Percentiles rank a stretch among this genome's conserved stretches.
These are phyloP conservation scores for Drosophila lacteicornis DNA, from an alignment of 1,140 invertebrate genomes.

Conservation along the genomic window DNA sequence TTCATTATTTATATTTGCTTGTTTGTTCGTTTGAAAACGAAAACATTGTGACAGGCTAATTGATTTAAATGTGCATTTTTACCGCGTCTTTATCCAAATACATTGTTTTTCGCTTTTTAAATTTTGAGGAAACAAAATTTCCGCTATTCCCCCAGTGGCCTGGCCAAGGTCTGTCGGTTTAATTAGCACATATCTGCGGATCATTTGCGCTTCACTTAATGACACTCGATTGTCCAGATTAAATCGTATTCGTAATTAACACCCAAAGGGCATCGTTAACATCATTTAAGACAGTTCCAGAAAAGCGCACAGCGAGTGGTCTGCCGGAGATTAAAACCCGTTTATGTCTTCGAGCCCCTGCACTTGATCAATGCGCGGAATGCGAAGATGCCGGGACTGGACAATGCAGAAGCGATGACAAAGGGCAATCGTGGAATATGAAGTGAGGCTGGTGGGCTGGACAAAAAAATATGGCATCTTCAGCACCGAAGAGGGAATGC, in stretches of 20 bases:
- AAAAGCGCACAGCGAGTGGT: constrained; percentile 55
- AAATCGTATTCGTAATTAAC: constrained; percentile 78
- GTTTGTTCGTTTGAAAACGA: constrained; percentile 43
- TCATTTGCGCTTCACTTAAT: constrained; percentile 74
- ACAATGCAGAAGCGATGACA: constrained; percentile 58
- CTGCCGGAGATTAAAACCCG: constrained; percentile 56
- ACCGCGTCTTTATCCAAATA: constrained; percentile 19
- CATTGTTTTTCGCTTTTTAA: not conserved
- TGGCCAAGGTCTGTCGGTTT: constrained; percentile 66
- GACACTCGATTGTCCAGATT: constrained; percentile 78
- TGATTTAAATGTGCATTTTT: constrained; percentile 54
- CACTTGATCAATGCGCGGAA: constrained; percentile 30
- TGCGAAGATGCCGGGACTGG: constrained; percentile 29
- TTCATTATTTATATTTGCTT: constrained; percentile 40
- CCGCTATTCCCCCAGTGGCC: constrained; percentile 19
- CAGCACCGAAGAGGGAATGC: constrained; percentile 12
- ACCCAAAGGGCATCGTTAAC: constrained; percentile 82
- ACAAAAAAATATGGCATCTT: not conserved
- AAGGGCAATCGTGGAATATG: constrained; percentile 49
- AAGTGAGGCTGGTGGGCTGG: constrained; percentile 9
- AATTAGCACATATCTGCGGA: constrained; percentile 70
- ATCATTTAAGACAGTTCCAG: constrained; percentile 72
- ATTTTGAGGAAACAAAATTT: constrained; percentile 15
- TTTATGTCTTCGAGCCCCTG: constrained; percentile 36
- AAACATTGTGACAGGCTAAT: constrained; percentile 59